Evolutionary conservation across 1,140 invertebrate genomes (phyloP), one percentile per base, ranked within the genome.

Genomic region (Tetraneura akinire): DNA sequence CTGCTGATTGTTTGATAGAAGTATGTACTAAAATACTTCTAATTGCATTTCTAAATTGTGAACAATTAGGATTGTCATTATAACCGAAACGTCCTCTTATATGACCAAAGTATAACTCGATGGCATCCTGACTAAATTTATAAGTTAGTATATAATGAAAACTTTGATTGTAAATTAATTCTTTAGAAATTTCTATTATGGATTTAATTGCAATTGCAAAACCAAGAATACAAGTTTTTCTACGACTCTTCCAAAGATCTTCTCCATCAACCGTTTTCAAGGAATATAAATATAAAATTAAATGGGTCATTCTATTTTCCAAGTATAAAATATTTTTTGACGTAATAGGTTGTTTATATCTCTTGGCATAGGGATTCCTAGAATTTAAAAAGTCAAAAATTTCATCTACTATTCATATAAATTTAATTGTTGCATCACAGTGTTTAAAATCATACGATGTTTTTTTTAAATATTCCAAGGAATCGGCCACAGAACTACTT

Each of bases 321-420:
- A 32, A n/a, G 26, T 11, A 51, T 49, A 51, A 9, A 26, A 71
- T 49, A 49, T 71, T 71, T 3, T 47, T n/a, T 8, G 0, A 26
- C 9, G 32, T n/a, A 32, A 73, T 53, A 18, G 70, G 23, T 32
- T 73, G 23, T 55, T 71, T 73, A 49, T 53, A 53, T 14, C 14
- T 26, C 55, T 73, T 73, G 14, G 49, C 49, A 55, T 21, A 37
- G 3, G 49, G 70, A 18, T 73, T 73, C 55, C 16, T n/a, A 4
- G 49, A 73, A 37, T 78, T 62, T 1, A 78, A 23, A 23, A 78
- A 78, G 45, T 78, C 74, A 62, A 60, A 78, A 16, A 62, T 45
- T 18, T 64, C 55, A 49, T 62, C 74, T 8, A 78, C 21, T 21
- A 60, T 6, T n/a, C 73, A 60, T 1, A 42, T 78, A 23, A 78